Percentiles rank a stretch among this genome's conserved stretches.
Conservation (phyloP, 2,888 invertebrate species). For the Odontothrips loti region DNA sequence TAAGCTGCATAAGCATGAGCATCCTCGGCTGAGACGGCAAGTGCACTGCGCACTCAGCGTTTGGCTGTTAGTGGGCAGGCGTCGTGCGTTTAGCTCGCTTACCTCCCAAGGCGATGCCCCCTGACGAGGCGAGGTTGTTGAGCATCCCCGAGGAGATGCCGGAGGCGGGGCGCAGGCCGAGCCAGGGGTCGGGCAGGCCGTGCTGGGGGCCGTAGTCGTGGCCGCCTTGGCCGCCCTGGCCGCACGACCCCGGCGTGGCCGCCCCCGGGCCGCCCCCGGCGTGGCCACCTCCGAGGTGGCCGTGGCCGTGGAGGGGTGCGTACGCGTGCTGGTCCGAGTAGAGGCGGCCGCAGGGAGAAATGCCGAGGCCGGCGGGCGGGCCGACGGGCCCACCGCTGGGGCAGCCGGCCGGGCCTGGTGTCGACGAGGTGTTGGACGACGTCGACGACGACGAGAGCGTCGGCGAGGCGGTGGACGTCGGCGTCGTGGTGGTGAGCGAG, state of each 20-base stretch:
- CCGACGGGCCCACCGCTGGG: neutral
- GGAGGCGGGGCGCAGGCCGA: neutral
- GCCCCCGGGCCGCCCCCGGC: conserved; percentile 9
- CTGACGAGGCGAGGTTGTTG: neutral
- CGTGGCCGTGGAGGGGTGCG: neutral
- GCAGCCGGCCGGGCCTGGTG: neutral
- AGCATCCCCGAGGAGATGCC: neutral
- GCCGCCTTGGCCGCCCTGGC: neutral
- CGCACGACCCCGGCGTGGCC: neutral
- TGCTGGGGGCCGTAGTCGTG: neutral
- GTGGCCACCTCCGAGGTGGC: neutral
- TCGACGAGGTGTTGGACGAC: conserved; percentile 18
- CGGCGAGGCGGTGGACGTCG: conserved; percentile 16
- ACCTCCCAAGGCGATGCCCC: conserved; percentile 5
- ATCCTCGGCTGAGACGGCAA: too few species aligned
- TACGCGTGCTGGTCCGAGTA: conserved; percentile 18
- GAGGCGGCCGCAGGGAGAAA: neutral
- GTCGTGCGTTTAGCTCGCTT: neutral
- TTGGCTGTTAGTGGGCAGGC: too few species aligned
- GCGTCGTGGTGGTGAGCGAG: conserved; percentile 21
- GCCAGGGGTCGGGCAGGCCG: neutral
- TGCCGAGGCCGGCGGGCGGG: neutral
- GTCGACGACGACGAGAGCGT: conserved; percentile 12
- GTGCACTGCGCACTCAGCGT: neutral
- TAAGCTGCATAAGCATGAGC: neutral